Conservation (phyloP, 1,140 invertebrate genomes). For the Papilio aristodemus region DNA sequence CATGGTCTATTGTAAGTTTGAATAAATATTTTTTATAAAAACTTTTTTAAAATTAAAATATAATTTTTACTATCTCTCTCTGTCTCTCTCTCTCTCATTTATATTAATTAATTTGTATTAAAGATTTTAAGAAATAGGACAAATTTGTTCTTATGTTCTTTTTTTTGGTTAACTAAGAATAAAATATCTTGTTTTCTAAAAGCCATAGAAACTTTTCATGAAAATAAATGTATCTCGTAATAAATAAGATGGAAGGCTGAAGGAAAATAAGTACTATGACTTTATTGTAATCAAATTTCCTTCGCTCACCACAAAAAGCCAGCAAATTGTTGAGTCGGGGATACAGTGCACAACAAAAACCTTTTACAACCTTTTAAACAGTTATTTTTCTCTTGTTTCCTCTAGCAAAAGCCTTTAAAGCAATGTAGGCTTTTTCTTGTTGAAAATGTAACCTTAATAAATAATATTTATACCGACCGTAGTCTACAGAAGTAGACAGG, state of each 20-base stretch:
- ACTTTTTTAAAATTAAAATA: too few species aligned
- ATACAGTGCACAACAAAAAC: conserved; percentile 29
- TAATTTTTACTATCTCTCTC: too few species aligned
- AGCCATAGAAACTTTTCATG: not conserved
- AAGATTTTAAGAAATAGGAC: too few species aligned
- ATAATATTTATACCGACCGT: too few species aligned
- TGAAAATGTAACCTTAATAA: not conserved
- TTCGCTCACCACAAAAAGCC: conserved; percentile 33
- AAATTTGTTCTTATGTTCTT: too few species aligned
- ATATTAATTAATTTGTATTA: too few species aligned
- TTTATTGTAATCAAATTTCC: conserved; percentile 45
- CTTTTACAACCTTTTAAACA: conserved; percentile 33
- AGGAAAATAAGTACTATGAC: conserved; percentile 41
- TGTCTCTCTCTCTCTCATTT: too few species aligned
- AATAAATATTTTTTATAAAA: too few species aligned
- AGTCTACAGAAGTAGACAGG: too few species aligned
- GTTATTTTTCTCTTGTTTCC: conserved; percentile 20
- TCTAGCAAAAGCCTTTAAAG: not conserved
- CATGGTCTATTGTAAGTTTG: too few species aligned
- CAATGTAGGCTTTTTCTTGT: not conserved
- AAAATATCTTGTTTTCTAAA: not conserved
- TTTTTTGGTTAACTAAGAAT: too few species aligned
- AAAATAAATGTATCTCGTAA: conserved; percentile 20
- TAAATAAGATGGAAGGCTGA: conserved; percentile 19
- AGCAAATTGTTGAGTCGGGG: conserved; percentile 37